Evolutionary conservation across 2,888 invertebrate genomes (phyloP).

Genomic region (Auanema sp.): DNA sequence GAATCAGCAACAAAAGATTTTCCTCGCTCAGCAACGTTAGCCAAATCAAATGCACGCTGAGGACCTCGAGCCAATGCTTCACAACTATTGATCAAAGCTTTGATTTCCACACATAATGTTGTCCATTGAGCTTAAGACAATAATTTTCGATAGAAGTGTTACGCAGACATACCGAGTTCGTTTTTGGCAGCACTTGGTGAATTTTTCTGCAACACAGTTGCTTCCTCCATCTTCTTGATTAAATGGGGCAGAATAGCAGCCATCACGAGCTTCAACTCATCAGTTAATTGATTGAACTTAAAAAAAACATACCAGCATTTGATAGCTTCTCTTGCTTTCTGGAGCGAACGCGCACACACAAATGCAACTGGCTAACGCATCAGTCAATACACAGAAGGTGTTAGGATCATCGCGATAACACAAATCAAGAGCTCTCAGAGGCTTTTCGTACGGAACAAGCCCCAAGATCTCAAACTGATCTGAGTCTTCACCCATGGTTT

Average conservation of each 20-base stretch:
- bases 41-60: conserved; percentile 80
- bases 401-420: conserved; percentile 98
- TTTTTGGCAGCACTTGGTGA: conserved; percentile 76
- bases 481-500: conserved; percentile 71
- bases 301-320: conserved; percentile 67
- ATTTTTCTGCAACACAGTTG: conserved; percentile 76
- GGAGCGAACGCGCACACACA: conserved; percentile 98
- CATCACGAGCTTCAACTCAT: conserved; percentile 69
- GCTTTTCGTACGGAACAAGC: conserved; percentile 59
- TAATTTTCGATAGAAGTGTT: neutral
- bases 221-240: conserved; percentile 86
- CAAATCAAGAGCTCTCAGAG: conserved; percentile 81
- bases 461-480: conserved; percentile 82
- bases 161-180: conserved; percentile 69
- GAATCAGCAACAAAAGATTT: conserved; percentile 63
- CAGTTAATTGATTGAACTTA: neutral
- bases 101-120: conserved; percentile 88
- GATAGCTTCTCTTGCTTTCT: conserved; percentile 76
- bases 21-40: conserved; percentile 51
- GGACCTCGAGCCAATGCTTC: conserved; percentile 93
- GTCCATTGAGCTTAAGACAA: conserved; percentile 32
- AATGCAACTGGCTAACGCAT: conserved; percentile 96
- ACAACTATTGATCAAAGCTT: conserved; percentile 91
- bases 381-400: conserved; percentile 86
- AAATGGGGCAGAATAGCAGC: conserved; percentile 95